These are phyloP conservation scores for Galeopterus variegatus DNA, from an alignment of 2,113 vertebrate species.

Conservation along the genomic window DNA sequence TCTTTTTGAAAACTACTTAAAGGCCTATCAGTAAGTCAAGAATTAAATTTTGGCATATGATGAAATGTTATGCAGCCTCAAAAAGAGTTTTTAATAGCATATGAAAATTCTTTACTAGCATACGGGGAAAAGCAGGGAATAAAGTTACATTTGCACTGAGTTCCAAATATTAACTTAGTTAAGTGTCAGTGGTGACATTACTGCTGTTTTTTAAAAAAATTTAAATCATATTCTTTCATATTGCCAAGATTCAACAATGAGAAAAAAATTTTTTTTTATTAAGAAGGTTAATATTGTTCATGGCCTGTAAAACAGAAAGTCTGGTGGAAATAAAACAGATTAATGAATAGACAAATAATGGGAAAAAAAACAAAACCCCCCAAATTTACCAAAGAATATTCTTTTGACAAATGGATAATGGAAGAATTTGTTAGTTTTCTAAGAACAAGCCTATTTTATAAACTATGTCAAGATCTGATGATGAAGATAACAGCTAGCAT, in stretches of 20 bases:
- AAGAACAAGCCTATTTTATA: not conserved
- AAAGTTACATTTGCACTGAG: not conserved
- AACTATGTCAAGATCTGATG: not conserved
- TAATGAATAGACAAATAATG: not conserved
- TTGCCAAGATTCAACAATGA: not conserved
- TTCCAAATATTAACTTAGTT: conserved; percentile 28
- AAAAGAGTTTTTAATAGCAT: not conserved
- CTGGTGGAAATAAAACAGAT: not conserved
- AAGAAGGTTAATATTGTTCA: not conserved
- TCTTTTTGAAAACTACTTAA: conserved; percentile 26
- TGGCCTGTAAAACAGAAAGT: not conserved
- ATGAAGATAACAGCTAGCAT: not conserved
- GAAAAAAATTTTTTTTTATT: not conserved
- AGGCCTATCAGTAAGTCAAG: not conserved
- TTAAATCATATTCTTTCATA: not conserved
- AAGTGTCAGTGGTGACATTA: not conserved
- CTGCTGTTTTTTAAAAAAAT: not conserved
- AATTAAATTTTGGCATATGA: not conserved
- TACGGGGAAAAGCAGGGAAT: not conserved
- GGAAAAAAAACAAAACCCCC: not conserved
- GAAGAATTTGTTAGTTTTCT: not conserved
- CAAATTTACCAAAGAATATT: not conserved
- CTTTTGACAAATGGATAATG: not conserved
- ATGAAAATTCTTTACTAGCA: conserved; percentile 6
- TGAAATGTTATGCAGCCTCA: not conserved